Percentiles rank a stretch among this genome's conserved stretches.
These are phyloP conservation scores for Anomalospiza imberbis DNA, from an alignment of 2,797 vertebrate genomes.

Conservation along the genomic window DNA sequence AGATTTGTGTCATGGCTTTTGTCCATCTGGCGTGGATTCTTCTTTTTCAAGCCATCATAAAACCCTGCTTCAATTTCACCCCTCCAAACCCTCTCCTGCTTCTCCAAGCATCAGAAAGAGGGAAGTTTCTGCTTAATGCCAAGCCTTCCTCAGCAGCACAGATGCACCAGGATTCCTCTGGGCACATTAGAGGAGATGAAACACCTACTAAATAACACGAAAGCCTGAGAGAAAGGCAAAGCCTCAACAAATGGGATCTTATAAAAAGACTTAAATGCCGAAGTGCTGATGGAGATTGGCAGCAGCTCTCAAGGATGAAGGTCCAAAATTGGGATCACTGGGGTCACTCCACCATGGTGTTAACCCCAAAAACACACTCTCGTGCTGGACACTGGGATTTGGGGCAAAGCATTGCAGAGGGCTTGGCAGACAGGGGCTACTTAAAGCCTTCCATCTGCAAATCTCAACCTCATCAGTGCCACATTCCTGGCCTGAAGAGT, in stretches of 20 bases:
- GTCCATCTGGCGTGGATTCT: neutral
- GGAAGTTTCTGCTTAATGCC: slow-evolving; percentile 21
- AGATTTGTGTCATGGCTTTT: neutral
- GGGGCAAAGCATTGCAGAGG: neutral
- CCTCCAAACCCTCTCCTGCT: neutral
- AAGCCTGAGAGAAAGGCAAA: slow-evolving; percentile 27
- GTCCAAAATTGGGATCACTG: neutral
- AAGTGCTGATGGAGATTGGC: neutral
- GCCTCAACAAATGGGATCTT: neutral
- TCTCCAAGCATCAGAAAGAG: neutral
- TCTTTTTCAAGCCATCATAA: neutral
- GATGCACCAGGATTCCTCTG: slow-evolving; percentile 15
- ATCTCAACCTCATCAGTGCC: neutral
- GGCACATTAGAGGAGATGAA: slow-evolving; percentile 29
- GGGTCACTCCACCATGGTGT: neutral
- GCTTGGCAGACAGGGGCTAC: neutral
- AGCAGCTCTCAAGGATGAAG: neutral
- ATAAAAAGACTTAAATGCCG: neutral
- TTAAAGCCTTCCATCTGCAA: neutral
- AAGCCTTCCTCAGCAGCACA: slow-evolving; percentile 3
- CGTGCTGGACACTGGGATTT: neutral
- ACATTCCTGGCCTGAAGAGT: neutral
- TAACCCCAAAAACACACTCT: neutral
- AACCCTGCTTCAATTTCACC: neutral
- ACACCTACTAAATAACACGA: slow-evolving; percentile 29